phyloP scores from a whole-genome alignment of 2,888 invertebrate genomes.

The Cabera pusaria region DNA sequence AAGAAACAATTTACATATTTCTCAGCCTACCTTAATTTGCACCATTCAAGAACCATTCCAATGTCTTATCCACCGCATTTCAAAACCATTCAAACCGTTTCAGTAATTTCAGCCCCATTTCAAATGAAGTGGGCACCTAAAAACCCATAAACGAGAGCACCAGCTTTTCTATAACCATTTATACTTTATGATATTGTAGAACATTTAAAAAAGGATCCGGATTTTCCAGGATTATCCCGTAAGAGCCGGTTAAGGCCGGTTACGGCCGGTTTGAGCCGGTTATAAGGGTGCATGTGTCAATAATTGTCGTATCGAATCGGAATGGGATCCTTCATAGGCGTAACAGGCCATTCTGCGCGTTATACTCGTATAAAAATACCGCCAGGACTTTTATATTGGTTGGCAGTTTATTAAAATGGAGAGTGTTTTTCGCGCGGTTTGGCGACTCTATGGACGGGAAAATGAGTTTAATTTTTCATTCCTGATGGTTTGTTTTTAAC shows the following conservation, averaged over 20 bases:
- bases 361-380: constrained; percentile 25
- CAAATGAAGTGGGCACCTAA: constrained; percentile 15
- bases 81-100: constrained; percentile 9
- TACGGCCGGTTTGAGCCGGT: constrained; percentile 17
- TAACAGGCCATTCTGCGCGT: constrained; percentile 22
- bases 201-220: constrained; percentile 28
- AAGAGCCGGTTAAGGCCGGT: constrained; percentile 24
- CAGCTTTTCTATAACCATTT: constrained; percentile 29
- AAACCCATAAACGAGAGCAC: constrained; percentile 21
- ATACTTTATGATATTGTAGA: constrained; percentile 33
- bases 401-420: constrained; percentile 19
- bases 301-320: constrained; percentile 29
- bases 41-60: no score
- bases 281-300: constrained; percentile 31
- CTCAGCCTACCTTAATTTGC: no score
- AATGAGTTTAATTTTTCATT: no score
- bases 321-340: constrained; percentile 26
- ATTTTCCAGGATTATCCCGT: constrained; percentile 27
- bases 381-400: constrained; percentile 11
- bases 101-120: constrained; percentile 3
- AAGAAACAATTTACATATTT: no score
- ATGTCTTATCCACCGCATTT: neutral
- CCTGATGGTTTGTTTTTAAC: no score
- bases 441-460: no score
- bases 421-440: no score